phyloP scores from a whole-genome alignment of 1,140 invertebrate species.

The Lysiphlebus fabarum region DNA sequence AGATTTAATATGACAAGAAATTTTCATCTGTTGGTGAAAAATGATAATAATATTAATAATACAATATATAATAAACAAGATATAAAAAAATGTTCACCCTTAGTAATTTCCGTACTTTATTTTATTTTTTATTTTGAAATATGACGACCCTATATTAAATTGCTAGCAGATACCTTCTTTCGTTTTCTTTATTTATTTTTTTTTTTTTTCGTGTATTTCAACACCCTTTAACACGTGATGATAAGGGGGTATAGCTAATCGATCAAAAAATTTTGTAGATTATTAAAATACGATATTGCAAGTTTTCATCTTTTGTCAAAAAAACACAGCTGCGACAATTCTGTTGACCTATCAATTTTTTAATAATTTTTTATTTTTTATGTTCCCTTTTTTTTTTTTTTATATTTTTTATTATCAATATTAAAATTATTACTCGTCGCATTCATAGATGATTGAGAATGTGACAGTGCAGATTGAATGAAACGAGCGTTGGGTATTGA shows the following conservation, averaged over 20 bases:
- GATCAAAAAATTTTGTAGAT: slow-evolving; percentile 34
- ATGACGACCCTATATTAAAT: slow-evolving; percentile 34
- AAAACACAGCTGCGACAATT: slow-evolving; percentile 14
- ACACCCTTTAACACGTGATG: slow-evolving; percentile 24
- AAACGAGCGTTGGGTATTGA: slow-evolving; percentile 20
- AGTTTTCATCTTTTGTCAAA: slow-evolving; percentile 12
- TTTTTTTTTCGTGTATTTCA: slow-evolving; percentile 19
- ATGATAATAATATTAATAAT: no score
- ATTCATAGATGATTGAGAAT: slow-evolving; percentile 12
- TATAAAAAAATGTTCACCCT: slow-evolving; percentile 7
- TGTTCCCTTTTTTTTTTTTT: no score
- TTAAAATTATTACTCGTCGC: slow-evolving; percentile 7
- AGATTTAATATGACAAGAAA: not conserved
- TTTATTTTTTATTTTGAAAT: not conserved
- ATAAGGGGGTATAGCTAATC: slow-evolving; percentile 28
- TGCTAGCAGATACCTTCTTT: slow-evolving; percentile 21
- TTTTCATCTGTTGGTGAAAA: slow-evolving; percentile 17
- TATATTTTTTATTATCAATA: not conserved
- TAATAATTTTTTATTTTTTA: no score
- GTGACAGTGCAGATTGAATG: slow-evolving; percentile 27
- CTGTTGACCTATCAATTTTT: not conserved
- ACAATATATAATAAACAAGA: not conserved
- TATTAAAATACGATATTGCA: slow-evolving; percentile 33
- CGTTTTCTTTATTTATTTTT: no score
- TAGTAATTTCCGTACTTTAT: slow-evolving; percentile 16